Conservation (phyloP, 2,888 invertebrate genomes). For the Nezara viridula region DNA sequence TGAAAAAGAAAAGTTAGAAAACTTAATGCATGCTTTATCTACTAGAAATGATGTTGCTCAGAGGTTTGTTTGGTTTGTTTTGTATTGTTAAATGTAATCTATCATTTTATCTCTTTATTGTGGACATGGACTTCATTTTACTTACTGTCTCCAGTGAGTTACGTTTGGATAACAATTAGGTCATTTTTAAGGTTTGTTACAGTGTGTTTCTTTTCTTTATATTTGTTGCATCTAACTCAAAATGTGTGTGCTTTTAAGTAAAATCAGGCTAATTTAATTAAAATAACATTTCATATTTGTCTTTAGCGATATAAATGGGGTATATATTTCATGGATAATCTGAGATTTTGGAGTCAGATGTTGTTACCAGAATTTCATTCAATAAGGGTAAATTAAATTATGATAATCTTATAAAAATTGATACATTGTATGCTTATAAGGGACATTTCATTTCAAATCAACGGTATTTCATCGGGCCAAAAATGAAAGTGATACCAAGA, state of each 20-base stretch:
- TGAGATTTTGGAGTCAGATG: too few relatives aligned
- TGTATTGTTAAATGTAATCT: constrained; percentile 53
- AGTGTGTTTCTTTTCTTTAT: background rate
- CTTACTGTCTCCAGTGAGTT: background rate
- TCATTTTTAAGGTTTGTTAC: background rate
- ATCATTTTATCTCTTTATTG: background rate
- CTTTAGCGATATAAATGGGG: background rate
- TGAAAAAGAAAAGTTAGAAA: constrained; percentile 69
- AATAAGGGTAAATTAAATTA: too few relatives aligned
- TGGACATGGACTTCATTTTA: background rate
- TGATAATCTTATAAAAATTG: too few relatives aligned
- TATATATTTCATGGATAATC: background rate
- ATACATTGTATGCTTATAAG: too few relatives aligned
- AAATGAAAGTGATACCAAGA: too few relatives aligned
- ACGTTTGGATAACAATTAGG: background rate
- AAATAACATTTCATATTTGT: background rate
- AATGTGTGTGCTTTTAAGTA: background rate
- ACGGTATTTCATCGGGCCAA: too few relatives aligned
- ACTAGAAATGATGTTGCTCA: constrained; percentile 64
- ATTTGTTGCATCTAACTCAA: background rate
- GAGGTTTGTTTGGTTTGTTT: constrained; percentile 65
- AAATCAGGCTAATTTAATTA: background rate
- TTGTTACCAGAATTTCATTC: too few relatives aligned
- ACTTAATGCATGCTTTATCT: constrained; percentile 68
- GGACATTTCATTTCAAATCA: too few relatives aligned